A percentile compares a stretch with the other conserved stretches of the same genome.
Evolutionary conservation across 2,888 invertebrate species (phyloP).

Genomic region (Aquatica leii): DNA sequence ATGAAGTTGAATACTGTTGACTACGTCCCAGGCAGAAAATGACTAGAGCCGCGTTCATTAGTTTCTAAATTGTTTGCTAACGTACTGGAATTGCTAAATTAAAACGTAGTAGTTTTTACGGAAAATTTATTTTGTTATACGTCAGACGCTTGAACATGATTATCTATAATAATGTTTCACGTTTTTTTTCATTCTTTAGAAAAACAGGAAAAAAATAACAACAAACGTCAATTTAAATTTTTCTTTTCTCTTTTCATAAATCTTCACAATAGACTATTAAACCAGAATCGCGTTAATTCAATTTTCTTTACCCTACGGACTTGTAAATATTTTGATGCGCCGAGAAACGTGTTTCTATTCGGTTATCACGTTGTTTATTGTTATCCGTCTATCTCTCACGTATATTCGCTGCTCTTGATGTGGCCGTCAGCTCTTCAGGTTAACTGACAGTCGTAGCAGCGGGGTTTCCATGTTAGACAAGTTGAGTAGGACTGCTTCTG

Average conservation of each 20-base stretch:
- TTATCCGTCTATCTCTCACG: constrained; percentile 22
- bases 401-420: constrained; percentile 29
- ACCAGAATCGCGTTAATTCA: constrained; percentile 2
- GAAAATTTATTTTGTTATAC: no score
- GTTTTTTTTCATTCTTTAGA: no score
- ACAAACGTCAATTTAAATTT: no score
- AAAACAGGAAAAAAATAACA: no score
- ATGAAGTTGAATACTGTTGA: constrained; percentile 9
- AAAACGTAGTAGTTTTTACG: background rate
- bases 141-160: no score
- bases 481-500: constrained; percentile 39
- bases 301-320: background rate
- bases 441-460: constrained; percentile 37
- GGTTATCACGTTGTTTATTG: constrained; percentile 28
- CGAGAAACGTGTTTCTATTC: constrained; percentile 12
- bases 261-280: background rate
- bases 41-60: constrained; percentile 9
- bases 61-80: constrained; percentile 13
- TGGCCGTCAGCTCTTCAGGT: constrained; percentile 36
- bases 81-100: constrained; percentile 8
- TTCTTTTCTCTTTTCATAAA: background rate
- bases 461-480: constrained; percentile 34
- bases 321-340: constrained; percentile 13
- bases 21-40: constrained; percentile 2
- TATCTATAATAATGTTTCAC: no score